Conservation (phyloP, 2,888 invertebrate genomes). For the Digitonthophagus gazella region DNA sequence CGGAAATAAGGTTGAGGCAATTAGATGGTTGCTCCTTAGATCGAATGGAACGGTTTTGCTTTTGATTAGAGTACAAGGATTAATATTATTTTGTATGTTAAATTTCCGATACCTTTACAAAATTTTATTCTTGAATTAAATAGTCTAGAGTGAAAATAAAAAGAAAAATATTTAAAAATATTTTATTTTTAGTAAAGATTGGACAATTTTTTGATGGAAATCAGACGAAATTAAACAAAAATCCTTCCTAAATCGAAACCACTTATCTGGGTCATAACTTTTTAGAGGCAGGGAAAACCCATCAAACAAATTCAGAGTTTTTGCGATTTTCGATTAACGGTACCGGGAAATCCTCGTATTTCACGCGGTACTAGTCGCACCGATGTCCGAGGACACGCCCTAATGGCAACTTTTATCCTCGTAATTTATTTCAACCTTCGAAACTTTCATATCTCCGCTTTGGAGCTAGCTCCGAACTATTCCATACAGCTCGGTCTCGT, state of each 20-base stretch:
- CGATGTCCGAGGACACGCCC: neutral
- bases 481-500: neutral
- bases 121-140: neutral
- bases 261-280: conserved; percentile 18
- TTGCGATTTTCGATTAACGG: neutral
- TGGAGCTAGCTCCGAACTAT: neutral
- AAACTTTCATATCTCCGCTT: neutral
- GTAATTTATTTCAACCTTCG: neutral
- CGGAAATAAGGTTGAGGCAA: conserved; percentile 6
- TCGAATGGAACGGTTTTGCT: neutral
- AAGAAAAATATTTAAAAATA: conserved; percentile 22
- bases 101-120: neutral
- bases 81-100: neutral
- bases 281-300: neutral
- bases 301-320: neutral
- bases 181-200: neutral
- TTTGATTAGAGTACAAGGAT: no score
- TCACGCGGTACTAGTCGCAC: neutral
- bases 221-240: conserved; percentile 4
- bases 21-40: neutral
- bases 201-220: neutral
- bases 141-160: neutral
- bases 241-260: conserved; percentile 18
- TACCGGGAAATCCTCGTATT: neutral
- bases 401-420: neutral